These are phyloP conservation scores for Osmerus mordax DNA, from an alignment of 2,113 vertebrate genomes.

Conservation along the genomic window DNA sequence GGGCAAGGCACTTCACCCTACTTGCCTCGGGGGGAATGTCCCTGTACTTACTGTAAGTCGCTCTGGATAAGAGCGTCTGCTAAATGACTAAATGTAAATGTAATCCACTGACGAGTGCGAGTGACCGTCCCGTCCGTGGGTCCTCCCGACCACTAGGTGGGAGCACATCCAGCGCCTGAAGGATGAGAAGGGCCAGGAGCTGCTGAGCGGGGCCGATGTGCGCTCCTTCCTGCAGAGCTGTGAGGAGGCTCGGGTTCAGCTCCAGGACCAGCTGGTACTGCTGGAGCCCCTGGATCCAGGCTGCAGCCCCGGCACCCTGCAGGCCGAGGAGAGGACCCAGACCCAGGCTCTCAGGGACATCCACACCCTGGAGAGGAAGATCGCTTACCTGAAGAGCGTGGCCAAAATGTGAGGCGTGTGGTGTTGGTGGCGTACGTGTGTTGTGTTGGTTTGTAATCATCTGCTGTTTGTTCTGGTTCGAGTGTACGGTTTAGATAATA, in stretches of 20 bases:
- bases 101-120: background rate
- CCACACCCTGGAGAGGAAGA: conserved; percentile 75
- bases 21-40: no score
- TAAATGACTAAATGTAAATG: no score
- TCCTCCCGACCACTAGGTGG: conserved; percentile 72
- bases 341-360: conserved; percentile 69
- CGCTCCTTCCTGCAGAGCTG: conserved; percentile 78
- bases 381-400: conserved; percentile 74
- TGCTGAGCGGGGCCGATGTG: conserved; percentile 73
- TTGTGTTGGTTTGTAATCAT: no score
- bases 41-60: no score
- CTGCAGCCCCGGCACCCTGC: conserved; percentile 55
- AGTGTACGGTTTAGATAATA: no score
- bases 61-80: no score
- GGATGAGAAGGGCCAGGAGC: conserved; percentile 76
- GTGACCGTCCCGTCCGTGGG: no score
- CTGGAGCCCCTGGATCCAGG: conserved; percentile 70
- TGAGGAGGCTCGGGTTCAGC: conserved; percentile 65
- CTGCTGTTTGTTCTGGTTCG: no score
- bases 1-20: no score
- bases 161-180: conserved; percentile 76
- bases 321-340: conserved; percentile 61
- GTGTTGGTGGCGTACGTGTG: no score
- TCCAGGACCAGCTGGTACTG: conserved; percentile 67
- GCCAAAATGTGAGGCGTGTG: conserved; percentile 73